Conservation (phyloP, 2,888 invertebrate genomes). For the Drosophila nigricruria region DNA sequence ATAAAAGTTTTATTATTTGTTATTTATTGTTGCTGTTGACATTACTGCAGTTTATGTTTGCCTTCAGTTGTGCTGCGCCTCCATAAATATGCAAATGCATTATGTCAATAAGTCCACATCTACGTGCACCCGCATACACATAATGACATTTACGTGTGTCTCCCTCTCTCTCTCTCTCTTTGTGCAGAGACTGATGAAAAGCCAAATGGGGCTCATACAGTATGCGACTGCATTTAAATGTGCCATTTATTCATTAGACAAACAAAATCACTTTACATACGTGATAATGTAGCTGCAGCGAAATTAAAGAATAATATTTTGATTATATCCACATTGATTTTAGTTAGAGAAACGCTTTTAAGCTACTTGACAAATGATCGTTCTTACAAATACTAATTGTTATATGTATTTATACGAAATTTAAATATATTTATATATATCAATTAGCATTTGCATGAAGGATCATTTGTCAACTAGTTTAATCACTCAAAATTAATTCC, state of each 20-base stretch:
- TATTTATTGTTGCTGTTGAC: conserved; percentile 30
- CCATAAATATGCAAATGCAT: conserved; percentile 49
- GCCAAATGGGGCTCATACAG: conserved; percentile 10
- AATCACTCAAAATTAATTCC: not conserved
- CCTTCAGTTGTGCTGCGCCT: conserved; percentile 16
- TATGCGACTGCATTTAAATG: conserved; percentile 42
- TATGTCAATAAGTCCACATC: conserved; percentile 61
- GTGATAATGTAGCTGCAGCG: not conserved
- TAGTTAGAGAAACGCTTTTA: not conserved
- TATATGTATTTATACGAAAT: too few species aligned
- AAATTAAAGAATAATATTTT: conserved; percentile 1
- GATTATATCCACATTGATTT: not conserved
- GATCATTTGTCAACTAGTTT: conserved; percentile 1
- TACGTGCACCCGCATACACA: conserved; percentile 52
- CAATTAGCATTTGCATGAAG: not conserved
- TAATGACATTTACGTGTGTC: conserved; percentile 22
- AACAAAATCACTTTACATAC: not conserved
- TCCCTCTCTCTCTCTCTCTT: not conserved
- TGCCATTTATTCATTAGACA: conserved; percentile 30
- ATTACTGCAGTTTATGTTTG: conserved; percentile 32
- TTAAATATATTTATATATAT: not conserved
- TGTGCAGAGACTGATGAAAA: not conserved
- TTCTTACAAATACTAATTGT: too few species aligned
- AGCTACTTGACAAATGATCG: too few species aligned
- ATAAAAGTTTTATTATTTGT: conserved; percentile 20